Conservation (phyloP, 23 tunicate species). For the Ciona savignyi region DNA sequence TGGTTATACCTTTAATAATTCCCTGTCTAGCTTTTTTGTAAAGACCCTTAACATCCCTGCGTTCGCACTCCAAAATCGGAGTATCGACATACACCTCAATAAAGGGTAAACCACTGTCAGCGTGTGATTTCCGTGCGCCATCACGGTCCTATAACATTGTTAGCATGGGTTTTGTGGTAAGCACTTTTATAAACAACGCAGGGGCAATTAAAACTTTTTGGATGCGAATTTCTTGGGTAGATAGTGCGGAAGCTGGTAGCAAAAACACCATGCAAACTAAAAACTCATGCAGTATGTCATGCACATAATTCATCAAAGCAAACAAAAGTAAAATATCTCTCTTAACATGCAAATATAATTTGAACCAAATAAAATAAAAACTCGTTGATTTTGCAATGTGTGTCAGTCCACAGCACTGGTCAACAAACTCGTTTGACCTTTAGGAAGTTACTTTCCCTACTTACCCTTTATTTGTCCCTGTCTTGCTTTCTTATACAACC, state of each 20-base stretch:
- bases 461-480: conserved; percentile 93
- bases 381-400: no score
- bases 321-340: no score
- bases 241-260: not conserved
- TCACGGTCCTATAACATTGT: conserved; percentile 47
- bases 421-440: no score
- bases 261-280: not conserved
- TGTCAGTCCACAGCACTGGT: no score
- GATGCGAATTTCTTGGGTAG: no score
- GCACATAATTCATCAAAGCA: not conserved
- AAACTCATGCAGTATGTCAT: not conserved
- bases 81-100: conserved; percentile 89
- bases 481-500: conserved; percentile 94
- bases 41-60: conserved; percentile 91
- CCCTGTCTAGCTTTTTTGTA: conserved; percentile 97
- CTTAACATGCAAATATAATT: no score
- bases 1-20: conserved; percentile 75
- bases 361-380: no score
- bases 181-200: no score
- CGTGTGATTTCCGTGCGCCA: conserved; percentile 56
- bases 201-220: no score
- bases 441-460: no score
- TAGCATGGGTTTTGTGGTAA: not conserved
- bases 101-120: conserved; percentile 49
- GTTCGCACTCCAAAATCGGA: conserved; percentile 73